Evolutionary conservation across 2,888 invertebrate species (phyloP), one percentile per base, ranked within the genome.

Genomic region (Tenthredo notha): DNA sequence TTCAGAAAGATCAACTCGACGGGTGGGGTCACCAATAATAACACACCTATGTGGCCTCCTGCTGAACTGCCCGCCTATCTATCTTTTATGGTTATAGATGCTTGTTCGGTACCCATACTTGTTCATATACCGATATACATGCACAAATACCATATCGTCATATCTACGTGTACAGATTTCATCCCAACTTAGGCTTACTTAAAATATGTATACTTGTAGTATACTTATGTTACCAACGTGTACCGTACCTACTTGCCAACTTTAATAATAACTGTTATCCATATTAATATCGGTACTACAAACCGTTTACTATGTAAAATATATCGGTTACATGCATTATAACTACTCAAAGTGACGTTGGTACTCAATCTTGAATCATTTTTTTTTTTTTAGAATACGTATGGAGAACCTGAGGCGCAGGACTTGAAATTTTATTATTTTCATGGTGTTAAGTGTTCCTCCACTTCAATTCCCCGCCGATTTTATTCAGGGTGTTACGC

Each of bases 1-100:
- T 92, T 91, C 89, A 89, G 89, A 91, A 91, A 91, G 91, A 91
- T 91, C 92, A 90, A 89, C 89, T 87, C 89, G 88, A 83, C 89
- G 89, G 89, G 89, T 89, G 90, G 89, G 89, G 89, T 90, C 88
- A 75, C 85, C 80, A 87, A 85, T 91, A 91, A 91, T 90, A 87
- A 91, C 89, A 91, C 88, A 89, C 87, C 88, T 88, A 88, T 87
- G 86, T 88, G 84, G 87, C 88, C 88, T 88, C 87, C 87, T 61
- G 86, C 85, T 88, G 89, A 89, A 87, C 88, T 88, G 85, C 83
- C 65, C 61, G 72, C 82, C 85, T 80, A 70, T 47, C 83, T 84
- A 67, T 86, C 78, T 37, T 40, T 80, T 84, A 84, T 84, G 74
- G 80, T 65, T 83, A 43, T 82, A 78, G 58, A 61, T 67, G 72